phyloP scores from a whole-genome alignment of 2,888 invertebrate genomes.

The Phalangium opilio region DNA sequence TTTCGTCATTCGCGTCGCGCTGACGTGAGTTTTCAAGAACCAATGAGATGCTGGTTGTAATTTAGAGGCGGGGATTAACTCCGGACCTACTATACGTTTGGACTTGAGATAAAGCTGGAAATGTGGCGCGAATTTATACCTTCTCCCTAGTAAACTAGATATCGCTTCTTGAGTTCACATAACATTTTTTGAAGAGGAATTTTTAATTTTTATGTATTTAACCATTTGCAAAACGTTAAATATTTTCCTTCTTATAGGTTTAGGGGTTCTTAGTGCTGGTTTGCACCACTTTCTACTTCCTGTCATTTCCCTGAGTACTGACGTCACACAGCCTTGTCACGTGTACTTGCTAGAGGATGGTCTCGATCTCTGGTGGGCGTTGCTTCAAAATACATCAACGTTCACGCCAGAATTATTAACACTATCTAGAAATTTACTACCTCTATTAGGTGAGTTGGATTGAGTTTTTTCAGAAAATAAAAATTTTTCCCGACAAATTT shows the following conservation, averaged over 20 bases:
- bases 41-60: no score
- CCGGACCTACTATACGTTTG: no score
- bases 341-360: conserved; percentile 87
- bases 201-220: no score
- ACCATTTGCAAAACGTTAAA: no score
- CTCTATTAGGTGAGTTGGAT: conserved; percentile 46
- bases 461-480: not conserved
- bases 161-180: no score
- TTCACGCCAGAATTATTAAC: conserved; percentile 41
- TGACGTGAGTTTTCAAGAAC: no score
- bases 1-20: no score
- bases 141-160: no score
- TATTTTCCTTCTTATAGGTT: conserved; percentile 29
- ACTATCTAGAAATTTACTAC: conserved; percentile 55
- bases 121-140: no score
- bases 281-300: conserved; percentile 41
- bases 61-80: no score
- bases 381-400: conserved; percentile 56
- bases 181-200: no score
- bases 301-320: conserved; percentile 58
- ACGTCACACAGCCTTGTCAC: conserved; percentile 57
- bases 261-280: conserved; percentile 36
- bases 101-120: no score
- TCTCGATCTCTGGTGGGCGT: conserved; percentile 70
- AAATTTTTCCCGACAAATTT: not conserved